Evolutionary conservation across 1,140 invertebrate genomes (phyloP), one percentile per base, ranked within the genome.

Genomic region (Drosophila busckii): DNA sequence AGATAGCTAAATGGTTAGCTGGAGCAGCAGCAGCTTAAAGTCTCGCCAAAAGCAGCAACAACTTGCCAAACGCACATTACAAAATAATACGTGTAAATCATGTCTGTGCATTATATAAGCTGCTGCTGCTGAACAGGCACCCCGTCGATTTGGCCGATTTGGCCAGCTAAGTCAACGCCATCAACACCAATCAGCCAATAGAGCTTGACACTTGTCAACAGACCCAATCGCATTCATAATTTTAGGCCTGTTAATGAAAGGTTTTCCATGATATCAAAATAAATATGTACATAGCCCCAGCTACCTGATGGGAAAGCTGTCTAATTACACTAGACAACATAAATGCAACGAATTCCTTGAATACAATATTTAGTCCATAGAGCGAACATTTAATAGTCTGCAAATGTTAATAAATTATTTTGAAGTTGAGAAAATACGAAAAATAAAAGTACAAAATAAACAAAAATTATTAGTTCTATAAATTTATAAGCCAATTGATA

Each of bases 31-130:
- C 69, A 58, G 54, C 65, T 46, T 52, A 28, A 59, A 52, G 55
- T 29, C 41, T 17, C 48, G 50, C 66, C 64, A 70, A 66, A 76
- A 66, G 32, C 70, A 60, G 45, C 59, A 31, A n/a, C n/a, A n/a
- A 75, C 38, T 66, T 46, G 60, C 48, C 65, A 67, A n/a, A 78
- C 61, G 71, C 71, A 70, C 56, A 63, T 70, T 76, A 59, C 70
- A 76, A 76, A 76, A 78, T 76, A 76, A 78, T 76, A 70, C 78
- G 71, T 78, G 71, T 78, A 78, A 76, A 76, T 76, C 66, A 76
- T 78, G 56, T 45, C 50, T 54, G 63, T n/a, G 25, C 61, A 66
- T 76, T 76, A 76, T 76, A 37, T 78, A 76, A 76, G 55, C 37
- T 38, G 25, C 37, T 40, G 29, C 34, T 28, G 5, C 6, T 13